Evolutionary conservation across 2,113 vertebrate genomes (phyloP).

Genomic region (Ia io): DNA sequence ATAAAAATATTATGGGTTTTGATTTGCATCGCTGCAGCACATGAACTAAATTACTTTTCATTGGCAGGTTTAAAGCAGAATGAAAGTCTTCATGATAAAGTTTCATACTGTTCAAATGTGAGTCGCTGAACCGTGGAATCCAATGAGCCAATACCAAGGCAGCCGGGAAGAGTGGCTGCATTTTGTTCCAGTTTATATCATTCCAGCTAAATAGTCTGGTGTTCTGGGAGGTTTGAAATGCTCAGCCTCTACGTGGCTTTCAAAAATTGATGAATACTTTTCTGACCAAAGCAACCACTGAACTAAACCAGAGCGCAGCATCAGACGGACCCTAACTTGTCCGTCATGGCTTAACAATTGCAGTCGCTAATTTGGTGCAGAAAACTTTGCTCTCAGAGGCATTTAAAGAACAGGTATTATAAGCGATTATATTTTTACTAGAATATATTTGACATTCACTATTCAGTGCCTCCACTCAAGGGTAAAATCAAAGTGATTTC

Average conservation of each 20-base stretch:
- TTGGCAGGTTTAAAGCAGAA: conserved; percentile 77
- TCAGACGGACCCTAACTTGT: not conserved
- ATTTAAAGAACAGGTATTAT: not conserved
- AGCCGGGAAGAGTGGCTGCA: conserved; percentile 25
- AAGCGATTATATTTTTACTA: not conserved
- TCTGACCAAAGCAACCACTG: conserved; percentile 25
- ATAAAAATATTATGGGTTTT: conserved; percentile 78
- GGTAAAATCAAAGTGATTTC: conserved; percentile 16
- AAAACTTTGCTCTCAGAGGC: not conserved
- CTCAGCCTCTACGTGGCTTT: conserved; percentile 24
- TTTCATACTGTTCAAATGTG: conserved; percentile 53
- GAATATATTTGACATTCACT: conserved; percentile 12
- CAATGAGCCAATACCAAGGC: conserved; percentile 21
- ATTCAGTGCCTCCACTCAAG: not conserved
- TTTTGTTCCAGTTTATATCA: conserved; percentile 63
- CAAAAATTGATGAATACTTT: conserved; percentile 49
- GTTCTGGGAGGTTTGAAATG: conserved; percentile 32
- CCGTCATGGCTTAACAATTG: not conserved
- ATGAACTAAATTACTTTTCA: conserved; percentile 83
- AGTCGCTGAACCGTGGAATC: conserved; percentile 73
- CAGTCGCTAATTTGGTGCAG: not conserved
- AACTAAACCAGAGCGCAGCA: not conserved
- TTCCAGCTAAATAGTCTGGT: not conserved
- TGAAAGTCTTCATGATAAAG: conserved; percentile 78
- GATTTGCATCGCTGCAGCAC: conserved; percentile 80